Conservation (phyloP, 2,113 vertebrate genomes). For the Emydocephalus ijimae region DNA sequence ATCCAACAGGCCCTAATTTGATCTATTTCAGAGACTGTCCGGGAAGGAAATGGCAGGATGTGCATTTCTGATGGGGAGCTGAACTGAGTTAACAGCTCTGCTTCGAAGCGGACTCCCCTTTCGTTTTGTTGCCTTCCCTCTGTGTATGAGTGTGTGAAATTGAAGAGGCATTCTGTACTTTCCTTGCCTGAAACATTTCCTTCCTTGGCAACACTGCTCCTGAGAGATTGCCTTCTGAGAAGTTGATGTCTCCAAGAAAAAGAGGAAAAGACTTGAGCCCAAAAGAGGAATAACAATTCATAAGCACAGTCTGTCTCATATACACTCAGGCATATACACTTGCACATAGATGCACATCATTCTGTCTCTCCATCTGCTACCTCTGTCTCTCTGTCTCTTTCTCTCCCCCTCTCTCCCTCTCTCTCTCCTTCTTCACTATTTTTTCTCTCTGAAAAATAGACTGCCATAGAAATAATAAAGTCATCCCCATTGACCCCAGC, state of each 20-base stretch:
- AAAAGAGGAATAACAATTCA: not conserved
- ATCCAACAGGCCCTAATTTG: not conserved
- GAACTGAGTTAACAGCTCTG: not conserved
- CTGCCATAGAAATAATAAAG: not conserved
- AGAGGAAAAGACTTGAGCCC: not conserved
- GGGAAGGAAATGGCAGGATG: not conserved
- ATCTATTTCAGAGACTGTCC: not conserved
- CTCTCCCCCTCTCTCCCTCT: too few species aligned
- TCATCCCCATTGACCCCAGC: not conserved
- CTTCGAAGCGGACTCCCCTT: not conserved
- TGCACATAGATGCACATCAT: not conserved
- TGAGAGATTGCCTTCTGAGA: not conserved
- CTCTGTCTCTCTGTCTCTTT: too few species aligned
- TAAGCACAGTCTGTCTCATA: not conserved
- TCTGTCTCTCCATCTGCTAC: not conserved
- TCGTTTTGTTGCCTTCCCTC: not conserved
- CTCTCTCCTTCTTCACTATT: not conserved
- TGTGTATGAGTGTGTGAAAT: not conserved
- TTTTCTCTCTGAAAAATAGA: not conserved
- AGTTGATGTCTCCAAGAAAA: not conserved
- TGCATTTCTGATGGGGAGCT: not conserved
- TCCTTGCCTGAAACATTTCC: not conserved
- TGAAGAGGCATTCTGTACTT: not conserved
- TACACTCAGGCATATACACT: not conserved
- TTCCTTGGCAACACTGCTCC: not conserved